These are phyloP conservation scores for Hemitrygon akajei DNA, from an alignment of 2,797 vertebrate species.

Conservation along the genomic window DNA sequence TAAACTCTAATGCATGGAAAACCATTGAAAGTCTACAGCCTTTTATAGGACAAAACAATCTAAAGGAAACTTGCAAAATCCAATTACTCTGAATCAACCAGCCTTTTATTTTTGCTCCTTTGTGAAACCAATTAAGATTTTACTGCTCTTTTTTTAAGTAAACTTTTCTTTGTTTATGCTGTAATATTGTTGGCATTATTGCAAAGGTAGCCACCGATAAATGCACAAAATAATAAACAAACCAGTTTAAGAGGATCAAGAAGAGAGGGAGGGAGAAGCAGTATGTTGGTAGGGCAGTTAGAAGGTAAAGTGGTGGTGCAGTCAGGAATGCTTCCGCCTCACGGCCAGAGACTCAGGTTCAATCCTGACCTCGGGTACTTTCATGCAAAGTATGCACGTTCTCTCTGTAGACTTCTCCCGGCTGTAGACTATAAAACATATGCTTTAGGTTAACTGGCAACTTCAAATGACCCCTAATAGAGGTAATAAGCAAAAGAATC, in stretches of 20 bases:
- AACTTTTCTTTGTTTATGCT: slow-evolving; percentile 80
- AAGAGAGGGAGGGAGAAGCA: background rate
- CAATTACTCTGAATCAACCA: slow-evolving; percentile 87
- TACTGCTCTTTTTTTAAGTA: slow-evolving; percentile 49
- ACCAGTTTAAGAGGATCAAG: slow-evolving; percentile 41
- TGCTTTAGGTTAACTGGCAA: no score
- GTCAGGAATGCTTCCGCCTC: no score
- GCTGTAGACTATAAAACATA: no score
- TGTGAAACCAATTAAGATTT: slow-evolving; percentile 21
- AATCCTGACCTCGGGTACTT: no score
- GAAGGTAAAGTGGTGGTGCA: no score
- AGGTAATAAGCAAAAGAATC: no score
- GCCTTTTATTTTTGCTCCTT: slow-evolving; percentile 59
- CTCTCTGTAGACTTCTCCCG: no score
- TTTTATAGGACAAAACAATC: slow-evolving; percentile 77
- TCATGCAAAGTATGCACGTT: no score
- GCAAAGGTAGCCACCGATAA: slow-evolving; percentile 62
- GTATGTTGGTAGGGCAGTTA: no score
- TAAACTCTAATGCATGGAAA: slow-evolving; percentile 52
- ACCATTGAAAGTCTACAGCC: slow-evolving; percentile 59
- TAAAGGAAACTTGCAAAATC: slow-evolving; percentile 85
- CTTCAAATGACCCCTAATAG: no score
- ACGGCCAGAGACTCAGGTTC: no score
- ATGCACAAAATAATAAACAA: slow-evolving; percentile 69
- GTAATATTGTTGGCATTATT: slow-evolving; percentile 69